Evolutionary conservation across 1,140 invertebrate species (phyloP).

Genomic region (Zaprionus ornatus): DNA sequence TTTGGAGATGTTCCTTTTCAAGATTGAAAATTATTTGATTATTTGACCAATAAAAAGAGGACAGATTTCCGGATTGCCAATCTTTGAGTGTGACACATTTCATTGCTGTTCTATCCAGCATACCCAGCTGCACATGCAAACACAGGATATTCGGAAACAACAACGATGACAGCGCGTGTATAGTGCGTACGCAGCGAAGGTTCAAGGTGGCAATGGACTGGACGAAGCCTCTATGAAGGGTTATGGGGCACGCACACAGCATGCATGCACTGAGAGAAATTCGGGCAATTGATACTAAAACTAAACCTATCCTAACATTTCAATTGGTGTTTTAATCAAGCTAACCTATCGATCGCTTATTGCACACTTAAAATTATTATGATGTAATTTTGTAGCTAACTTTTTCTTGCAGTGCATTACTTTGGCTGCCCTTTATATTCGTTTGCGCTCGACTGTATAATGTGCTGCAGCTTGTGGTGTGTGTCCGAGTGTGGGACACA

Average conservation of each 20-base stretch:
- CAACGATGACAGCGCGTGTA: slow-evolving; percentile 37
- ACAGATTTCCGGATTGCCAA: no score
- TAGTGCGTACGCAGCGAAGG: slow-evolving; percentile 40
- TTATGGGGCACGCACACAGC: slow-evolving; percentile 10
- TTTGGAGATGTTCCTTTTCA: no score
- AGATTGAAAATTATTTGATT: no score
- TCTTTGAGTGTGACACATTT: no score
- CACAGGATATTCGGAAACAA: slow-evolving; percentile 11
- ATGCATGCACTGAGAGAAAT: slow-evolving; percentile 9
- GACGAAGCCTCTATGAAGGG: slow-evolving; percentile 7
- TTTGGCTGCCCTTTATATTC: neutral
- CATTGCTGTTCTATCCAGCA: neutral
- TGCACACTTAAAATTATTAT: neutral
- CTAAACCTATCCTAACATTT: neutral
- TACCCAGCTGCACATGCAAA: neutral
- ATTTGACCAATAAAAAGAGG: no score
- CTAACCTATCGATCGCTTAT: neutral
- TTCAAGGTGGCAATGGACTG: slow-evolving; percentile 46
- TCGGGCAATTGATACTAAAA: no score
- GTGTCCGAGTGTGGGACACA: neutral
- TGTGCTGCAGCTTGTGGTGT: neutral
- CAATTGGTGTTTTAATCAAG: neutral
- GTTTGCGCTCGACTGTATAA: neutral
- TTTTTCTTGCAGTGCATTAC: neutral
- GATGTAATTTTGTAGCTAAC: neutral